These are phyloP conservation scores for Busseola fusca DNA, from an alignment of 2,888 invertebrate genomes.

Conservation along the genomic window DNA sequence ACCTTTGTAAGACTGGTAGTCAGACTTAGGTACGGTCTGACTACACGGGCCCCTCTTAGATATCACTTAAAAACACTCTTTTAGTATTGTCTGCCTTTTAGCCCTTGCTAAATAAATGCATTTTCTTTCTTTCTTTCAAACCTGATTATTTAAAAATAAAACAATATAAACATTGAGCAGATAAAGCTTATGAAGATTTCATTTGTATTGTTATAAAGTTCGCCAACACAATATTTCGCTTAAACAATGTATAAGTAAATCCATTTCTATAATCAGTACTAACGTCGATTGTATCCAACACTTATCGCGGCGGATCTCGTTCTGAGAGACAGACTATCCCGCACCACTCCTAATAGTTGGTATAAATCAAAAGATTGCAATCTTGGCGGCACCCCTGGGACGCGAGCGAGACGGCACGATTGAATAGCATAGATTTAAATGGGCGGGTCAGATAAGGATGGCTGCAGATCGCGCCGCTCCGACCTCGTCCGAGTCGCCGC, in stretches of 20 bases:
- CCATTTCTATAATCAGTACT: constrained; percentile 85
- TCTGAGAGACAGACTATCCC: constrained; percentile 85
- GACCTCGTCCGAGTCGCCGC: constrained; percentile 76
- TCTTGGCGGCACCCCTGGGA: constrained; percentile 88
- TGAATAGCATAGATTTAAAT: constrained; percentile 89
- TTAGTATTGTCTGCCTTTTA: constrained; percentile 9
- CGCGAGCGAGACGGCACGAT: constrained; percentile 88
- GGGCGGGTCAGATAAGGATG: constrained; percentile 88
- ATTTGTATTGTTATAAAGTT: constrained; percentile 22
- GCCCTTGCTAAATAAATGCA: not conserved
- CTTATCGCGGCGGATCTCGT: constrained; percentile 84
- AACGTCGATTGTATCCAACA: constrained; percentile 83
- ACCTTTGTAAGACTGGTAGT: not conserved
- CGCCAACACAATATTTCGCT: constrained; percentile 44
- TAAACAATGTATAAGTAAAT: constrained; percentile 74
- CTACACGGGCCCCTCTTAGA: not conserved
- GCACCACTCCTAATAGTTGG: constrained; percentile 88
- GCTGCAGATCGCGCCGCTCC: constrained; percentile 83
- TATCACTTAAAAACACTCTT: constrained; percentile 8
- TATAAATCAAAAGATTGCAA: constrained; percentile 90
- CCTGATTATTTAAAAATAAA: constrained; percentile 25
- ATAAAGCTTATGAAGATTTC: constrained; percentile 31
- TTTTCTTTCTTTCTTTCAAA: not conserved
- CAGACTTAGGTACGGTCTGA: not conserved
- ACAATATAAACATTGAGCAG: constrained; percentile 6